Conservation (phyloP, 2,113 vertebrate genomes). For the Pedionomus torquatus region DNA sequence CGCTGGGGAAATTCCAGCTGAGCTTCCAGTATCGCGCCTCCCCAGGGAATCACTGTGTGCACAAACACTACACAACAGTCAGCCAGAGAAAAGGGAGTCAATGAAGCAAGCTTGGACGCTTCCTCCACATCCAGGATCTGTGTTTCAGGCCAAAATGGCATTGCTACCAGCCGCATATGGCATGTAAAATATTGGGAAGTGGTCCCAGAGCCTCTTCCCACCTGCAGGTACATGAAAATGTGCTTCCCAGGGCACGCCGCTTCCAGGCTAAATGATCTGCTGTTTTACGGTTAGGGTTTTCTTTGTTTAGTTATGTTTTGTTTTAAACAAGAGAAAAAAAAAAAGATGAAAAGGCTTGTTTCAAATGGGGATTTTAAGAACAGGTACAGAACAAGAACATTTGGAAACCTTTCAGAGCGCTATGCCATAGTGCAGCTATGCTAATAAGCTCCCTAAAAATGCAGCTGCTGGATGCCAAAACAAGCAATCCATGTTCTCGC, state of each 20-base stretch:
- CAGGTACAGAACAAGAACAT: not conserved
- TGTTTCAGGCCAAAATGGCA: not conserved
- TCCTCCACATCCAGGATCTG: not conserved
- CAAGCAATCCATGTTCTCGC: not conserved
- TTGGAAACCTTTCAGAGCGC: not conserved
- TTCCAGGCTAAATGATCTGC: not conserved
- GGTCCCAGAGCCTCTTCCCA: not conserved
- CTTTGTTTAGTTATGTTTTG: not conserved
- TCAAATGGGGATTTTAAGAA: not conserved
- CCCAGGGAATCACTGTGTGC: not conserved
- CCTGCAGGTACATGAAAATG: not conserved
- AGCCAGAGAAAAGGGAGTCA: not conserved
- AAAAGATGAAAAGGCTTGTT: not conserved
- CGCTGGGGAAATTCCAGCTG: not conserved
- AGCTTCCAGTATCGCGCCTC: not conserved
- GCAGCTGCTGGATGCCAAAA: conserved; percentile 17
- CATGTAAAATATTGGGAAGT: not conserved
- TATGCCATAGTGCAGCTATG: not conserved
- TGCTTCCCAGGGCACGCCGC: not conserved
- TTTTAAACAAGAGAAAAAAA: not conserved
- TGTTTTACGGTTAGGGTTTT: not conserved
- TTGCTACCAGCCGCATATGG: not conserved
- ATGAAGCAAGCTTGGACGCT: not conserved
- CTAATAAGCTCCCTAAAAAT: conserved; percentile 28
- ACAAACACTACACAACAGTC: not conserved